Percentiles rank a stretch among this genome's conserved stretches.
Conservation (phyloP, 2,888 invertebrate species). For the Drosophila picticornis region DNA sequence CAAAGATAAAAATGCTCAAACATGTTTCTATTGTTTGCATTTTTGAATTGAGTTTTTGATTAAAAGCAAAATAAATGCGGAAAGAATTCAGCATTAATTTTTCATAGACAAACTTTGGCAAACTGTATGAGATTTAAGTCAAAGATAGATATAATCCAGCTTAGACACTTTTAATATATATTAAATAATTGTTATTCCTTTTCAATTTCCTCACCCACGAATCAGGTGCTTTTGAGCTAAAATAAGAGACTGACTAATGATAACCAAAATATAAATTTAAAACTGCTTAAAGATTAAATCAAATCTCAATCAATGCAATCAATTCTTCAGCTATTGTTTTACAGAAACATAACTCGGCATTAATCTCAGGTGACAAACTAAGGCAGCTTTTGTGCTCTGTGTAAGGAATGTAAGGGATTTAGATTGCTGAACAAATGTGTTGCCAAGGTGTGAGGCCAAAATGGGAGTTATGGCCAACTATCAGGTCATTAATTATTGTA, state of each 20-base stretch:
- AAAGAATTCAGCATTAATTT: background rate
- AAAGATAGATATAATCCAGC: background rate
- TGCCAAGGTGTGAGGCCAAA: slow-evolving; percentile 10
- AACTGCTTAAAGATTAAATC: background rate
- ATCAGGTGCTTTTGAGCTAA: background rate
- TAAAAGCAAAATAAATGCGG: background rate
- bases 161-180: background rate
- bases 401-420: background rate
- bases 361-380: slow-evolving; percentile 1
- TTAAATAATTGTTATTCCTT: background rate
- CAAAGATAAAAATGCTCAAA: background rate
- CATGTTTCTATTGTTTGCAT: background rate
- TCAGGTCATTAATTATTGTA: slow-evolving; percentile 79
- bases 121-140: too few relatives aligned
- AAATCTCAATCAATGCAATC: too few relatives aligned
- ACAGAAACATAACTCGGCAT: background rate
- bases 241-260: background rate
- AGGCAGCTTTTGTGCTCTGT: background rate
- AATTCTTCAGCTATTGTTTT: background rate
- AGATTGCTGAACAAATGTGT: background rate
- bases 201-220: background rate
- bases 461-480: slow-evolving; percentile 49
- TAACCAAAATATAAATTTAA: too few relatives aligned
- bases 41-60: background rate
- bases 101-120: background rate